These are phyloP conservation scores for Rhabdophis nuchalis DNA, from an alignment of 2,797 vertebrate species.

Conservation along the genomic window DNA sequence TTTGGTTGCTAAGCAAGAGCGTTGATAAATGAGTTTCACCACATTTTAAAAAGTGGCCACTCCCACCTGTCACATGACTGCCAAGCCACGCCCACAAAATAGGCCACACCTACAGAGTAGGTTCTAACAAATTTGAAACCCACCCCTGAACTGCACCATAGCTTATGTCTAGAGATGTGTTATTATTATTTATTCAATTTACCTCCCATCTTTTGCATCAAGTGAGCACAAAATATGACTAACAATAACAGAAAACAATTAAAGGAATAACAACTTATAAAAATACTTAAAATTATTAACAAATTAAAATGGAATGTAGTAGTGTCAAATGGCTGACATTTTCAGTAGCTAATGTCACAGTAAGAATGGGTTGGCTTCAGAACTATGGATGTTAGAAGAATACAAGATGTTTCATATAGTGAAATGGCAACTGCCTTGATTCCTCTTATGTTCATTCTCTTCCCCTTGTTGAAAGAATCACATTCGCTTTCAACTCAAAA, in stretches of 20 bases:
- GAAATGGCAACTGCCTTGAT: neutral
- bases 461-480: neutral
- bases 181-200: neutral
- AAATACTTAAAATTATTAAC: neutral
- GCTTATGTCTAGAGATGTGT: neutral
- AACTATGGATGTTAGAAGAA: neutral
- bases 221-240: neutral
- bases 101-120: no score
- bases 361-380: neutral
- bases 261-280: neutral
- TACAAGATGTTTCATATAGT: neutral
- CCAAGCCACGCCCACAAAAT: no score
- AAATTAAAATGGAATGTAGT: neutral
- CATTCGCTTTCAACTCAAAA: neutral
- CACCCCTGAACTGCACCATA: neutral
- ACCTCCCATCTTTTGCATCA: neutral
- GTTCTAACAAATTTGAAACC: no score
- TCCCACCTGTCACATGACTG: no score
- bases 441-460: neutral
- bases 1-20: no score
- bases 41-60: no score
- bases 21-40: no score
- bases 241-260: neutral
- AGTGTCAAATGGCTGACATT: neutral
- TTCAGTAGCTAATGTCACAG: neutral